Conservation (phyloP, 2,888 invertebrate genomes). For the Drosophila acutilabella region DNA sequence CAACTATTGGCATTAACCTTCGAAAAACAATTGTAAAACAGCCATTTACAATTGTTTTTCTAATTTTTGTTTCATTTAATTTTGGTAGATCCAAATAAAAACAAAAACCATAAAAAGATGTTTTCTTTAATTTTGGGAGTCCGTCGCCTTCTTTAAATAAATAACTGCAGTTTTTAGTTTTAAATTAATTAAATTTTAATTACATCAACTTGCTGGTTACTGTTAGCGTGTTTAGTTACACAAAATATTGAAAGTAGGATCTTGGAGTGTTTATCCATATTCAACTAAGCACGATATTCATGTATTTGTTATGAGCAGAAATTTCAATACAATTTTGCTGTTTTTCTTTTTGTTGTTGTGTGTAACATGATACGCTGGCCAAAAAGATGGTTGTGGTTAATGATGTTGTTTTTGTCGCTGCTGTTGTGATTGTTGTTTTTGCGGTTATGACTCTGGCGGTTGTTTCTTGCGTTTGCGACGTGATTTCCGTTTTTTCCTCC, state of each 20-base stretch:
- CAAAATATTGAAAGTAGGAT: slow-evolving; percentile 58
- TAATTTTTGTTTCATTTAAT: slow-evolving; percentile 35
- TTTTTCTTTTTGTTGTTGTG: slow-evolving; percentile 30
- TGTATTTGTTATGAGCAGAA: slow-evolving; percentile 35
- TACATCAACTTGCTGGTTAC: slow-evolving; percentile 68
- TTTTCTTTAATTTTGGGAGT: too few species aligned
- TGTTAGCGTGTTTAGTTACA: slow-evolving; percentile 53
- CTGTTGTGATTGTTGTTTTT: slow-evolving; percentile 23
- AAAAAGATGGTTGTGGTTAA: too few species aligned
- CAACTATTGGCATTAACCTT: not conserved
- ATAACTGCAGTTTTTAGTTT: slow-evolving; percentile 20
- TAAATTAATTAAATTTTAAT: slow-evolving; percentile 69
- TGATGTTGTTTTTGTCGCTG: slow-evolving; percentile 7
- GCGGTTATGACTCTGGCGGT: slow-evolving; percentile 42
- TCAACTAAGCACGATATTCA: slow-evolving; percentile 43
- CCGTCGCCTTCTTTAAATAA: too few species aligned
- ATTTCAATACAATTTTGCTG: slow-evolving; percentile 17
- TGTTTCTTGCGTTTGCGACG: slow-evolving; percentile 82
- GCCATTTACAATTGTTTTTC: slow-evolving; percentile 75
- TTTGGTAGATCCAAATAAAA: slow-evolving; percentile 62
- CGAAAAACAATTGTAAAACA: slow-evolving; percentile 70
- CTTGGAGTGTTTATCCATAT: slow-evolving; percentile 21
- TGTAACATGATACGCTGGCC: too few species aligned
- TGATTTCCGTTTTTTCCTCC: slow-evolving; percentile 82
- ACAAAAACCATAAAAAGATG: slow-evolving; percentile 12